Percentiles rank a stretch among this genome's conserved stretches.
These are phyloP conservation scores for Ia io DNA, from an alignment of 2,113 vertebrate genomes.

Conservation along the genomic window DNA sequence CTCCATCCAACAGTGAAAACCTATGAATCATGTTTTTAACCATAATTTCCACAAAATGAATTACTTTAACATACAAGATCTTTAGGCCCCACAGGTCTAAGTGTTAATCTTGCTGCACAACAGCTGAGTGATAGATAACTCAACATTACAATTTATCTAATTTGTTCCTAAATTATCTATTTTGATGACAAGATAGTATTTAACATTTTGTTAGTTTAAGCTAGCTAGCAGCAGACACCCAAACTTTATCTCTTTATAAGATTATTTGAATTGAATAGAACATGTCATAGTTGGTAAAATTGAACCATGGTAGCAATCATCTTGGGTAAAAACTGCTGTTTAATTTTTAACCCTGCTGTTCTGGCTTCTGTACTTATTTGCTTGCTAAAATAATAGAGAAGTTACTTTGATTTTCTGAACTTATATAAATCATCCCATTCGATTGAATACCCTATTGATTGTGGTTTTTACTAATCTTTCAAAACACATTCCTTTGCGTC, in stretches of 20 bases:
- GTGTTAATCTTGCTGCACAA: constrained; percentile 12
- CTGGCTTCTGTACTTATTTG: too few species aligned
- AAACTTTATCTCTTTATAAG: constrained; percentile 47
- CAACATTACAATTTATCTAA: rapidly evolving
- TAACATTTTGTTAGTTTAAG: not conserved
- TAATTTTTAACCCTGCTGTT: too few species aligned
- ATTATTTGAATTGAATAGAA: constrained; percentile 25
- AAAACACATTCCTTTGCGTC: too few species aligned
- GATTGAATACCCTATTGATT: too few species aligned
- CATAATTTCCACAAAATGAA: not conserved
- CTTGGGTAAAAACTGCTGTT: too few species aligned
- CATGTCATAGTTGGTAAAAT: not conserved
- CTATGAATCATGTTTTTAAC: not conserved
- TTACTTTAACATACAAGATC: not conserved
- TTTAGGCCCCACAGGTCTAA: not conserved
- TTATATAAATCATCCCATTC: too few species aligned
- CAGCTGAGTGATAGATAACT: not conserved
- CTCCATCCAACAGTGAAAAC: not conserved
- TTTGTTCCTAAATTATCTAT: not conserved
- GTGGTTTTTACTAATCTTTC: too few species aligned
- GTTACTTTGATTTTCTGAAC: too few species aligned
- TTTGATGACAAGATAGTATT: not conserved
- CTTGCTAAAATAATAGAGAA: too few species aligned
- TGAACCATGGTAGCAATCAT: too few species aligned
- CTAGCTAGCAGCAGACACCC: not conserved